Percentiles rank a stretch among this genome's conserved stretches.
These are phyloP conservation scores for Sceloporus undulatus DNA, from an alignment of 2,113 vertebrate species.

Conservation along the genomic window DNA sequence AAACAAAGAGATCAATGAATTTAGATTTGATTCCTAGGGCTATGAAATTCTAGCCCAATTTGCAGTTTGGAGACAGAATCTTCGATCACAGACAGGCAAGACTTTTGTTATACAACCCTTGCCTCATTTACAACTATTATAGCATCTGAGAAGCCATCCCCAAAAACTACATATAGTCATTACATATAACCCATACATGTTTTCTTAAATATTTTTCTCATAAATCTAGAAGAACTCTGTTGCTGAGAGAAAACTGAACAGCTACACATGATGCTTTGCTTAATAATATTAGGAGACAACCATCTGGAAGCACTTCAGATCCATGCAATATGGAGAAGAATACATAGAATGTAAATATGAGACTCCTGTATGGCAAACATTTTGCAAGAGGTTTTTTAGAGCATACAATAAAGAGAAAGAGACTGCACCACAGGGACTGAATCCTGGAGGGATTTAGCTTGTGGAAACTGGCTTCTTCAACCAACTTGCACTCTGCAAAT, in stretches of 20 bases:
- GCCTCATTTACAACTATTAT: background rate
- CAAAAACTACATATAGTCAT: too few relatives aligned
- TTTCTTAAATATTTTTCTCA: background rate
- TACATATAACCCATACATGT: background rate
- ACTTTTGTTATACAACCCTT: background rate
- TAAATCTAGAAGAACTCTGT: background rate
- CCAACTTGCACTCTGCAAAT: background rate
- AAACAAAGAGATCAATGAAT: background rate
- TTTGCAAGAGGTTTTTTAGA: background rate
- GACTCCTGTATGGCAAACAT: background rate
- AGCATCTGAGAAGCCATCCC: too few relatives aligned
- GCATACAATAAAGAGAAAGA: background rate
- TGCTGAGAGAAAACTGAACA: background rate
- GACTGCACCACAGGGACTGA: background rate
- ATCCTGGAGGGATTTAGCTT: background rate
- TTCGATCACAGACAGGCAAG: background rate
- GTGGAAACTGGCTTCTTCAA: conserved; percentile 2
- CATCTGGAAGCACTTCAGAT: background rate
- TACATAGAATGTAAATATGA: background rate
- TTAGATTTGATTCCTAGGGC: background rate
- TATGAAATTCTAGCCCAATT: background rate
- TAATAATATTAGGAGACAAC: background rate
- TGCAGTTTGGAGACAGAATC: background rate
- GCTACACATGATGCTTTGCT: background rate
- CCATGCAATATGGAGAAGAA: background rate